These are phyloP conservation scores for Diacarnus erythraeanus DNA, from an alignment of 37 sponge, comb jelly and placozoan genomes.

Conservation along the genomic window DNA sequence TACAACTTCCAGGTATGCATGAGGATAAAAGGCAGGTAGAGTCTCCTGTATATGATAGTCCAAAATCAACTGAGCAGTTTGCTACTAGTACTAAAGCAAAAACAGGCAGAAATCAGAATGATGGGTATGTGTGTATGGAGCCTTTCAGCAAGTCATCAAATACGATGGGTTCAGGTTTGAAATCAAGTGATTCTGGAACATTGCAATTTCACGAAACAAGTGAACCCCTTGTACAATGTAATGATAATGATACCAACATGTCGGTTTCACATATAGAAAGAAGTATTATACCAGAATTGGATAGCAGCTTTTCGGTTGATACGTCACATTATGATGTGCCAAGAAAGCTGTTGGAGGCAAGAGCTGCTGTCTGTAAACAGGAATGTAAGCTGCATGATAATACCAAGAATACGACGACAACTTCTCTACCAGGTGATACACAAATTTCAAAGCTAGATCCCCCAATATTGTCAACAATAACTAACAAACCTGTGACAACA, in stretches of 20 bases:
- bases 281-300: background rate
- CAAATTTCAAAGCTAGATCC: background rate
- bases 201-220: too few species aligned
- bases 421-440: background rate
- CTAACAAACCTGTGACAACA: background rate
- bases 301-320: background rate
- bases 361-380: background rate
- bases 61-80: background rate
- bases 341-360: background rate
- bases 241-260: too few species aligned
- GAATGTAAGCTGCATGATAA: background rate
- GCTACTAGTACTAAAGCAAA: background rate
- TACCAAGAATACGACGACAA: background rate
- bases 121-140: background rate
- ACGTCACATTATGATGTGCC: slow-evolving; percentile 7
- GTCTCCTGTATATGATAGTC: background rate
- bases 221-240: too few species aligned
- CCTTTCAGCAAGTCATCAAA: background rate
- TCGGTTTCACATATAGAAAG: too few species aligned
- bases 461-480: background rate
- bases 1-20: background rate
- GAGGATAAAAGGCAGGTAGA: background rate
- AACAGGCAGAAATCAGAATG: too few species aligned
- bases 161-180: background rate
- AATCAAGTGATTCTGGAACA: too few species aligned